Evolutionary conservation across 2,888 invertebrate species (phyloP).

Genomic region (Orthosia incerta): DNA sequence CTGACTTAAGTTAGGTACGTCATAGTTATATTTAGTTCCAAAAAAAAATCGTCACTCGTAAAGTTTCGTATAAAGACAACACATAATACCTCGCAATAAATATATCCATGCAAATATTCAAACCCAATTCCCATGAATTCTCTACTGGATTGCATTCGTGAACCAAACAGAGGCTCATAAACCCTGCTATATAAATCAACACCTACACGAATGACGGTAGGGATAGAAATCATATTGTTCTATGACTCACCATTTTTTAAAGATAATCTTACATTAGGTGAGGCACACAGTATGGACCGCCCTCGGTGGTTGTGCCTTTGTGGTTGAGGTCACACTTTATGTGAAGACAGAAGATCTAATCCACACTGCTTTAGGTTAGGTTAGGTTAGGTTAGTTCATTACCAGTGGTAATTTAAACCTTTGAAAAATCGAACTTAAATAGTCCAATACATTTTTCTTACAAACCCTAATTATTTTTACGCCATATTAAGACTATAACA

Average conservation of each 20-base stretch:
- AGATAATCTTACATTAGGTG: constrained; percentile 73
- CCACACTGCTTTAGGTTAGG: too few relatives aligned
- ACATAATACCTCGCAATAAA: too few relatives aligned
- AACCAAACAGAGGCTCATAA: constrained; percentile 40
- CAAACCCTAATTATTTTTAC: background rate
- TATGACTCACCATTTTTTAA: constrained; percentile 64
- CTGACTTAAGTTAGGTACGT: too few relatives aligned
- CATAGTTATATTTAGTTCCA: too few relatives aligned
- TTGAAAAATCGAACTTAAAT: constrained; percentile 3
- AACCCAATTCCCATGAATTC: too few relatives aligned
- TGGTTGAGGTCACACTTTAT: constrained; percentile 12
- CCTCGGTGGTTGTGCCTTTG: constrained; percentile 60
- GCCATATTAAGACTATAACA: constrained; percentile 27
- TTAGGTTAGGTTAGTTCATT: too few relatives aligned
- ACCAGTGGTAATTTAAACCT: background rate
- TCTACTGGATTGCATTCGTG: constrained; percentile 46
- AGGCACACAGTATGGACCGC: constrained; percentile 65
- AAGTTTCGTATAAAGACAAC: too few relatives aligned
- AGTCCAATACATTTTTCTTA: background rate
- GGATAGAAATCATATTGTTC: constrained; percentile 71
- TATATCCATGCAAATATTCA: too few relatives aligned
- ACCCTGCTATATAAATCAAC: constrained; percentile 72
- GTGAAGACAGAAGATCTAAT: background rate
- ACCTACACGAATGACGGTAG: constrained; percentile 68
- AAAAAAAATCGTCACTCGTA: too few relatives aligned